Conservation (phyloP, 2,797 vertebrate species). For the Kryptopterus vitreolus region DNA sequence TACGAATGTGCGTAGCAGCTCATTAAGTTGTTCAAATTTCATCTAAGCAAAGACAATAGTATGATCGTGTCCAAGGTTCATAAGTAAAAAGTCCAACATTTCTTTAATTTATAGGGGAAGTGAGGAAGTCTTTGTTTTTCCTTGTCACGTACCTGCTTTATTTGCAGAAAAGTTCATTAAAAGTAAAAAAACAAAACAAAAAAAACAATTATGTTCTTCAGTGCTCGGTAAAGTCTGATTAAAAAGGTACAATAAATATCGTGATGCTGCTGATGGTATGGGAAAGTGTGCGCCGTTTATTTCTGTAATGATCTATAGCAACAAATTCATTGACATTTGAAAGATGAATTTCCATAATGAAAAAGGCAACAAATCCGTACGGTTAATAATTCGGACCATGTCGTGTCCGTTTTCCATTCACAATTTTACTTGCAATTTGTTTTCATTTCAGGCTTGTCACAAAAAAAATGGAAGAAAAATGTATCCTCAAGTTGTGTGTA, state of each 20-base stretch:
- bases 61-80: not conserved
- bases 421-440: not conserved
- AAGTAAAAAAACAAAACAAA: too few relatives aligned
- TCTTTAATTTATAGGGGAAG: not conserved
- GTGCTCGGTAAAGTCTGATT: too few relatives aligned
- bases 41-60: slow-evolving; percentile 53
- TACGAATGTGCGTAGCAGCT: slow-evolving; percentile 60
- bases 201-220: too few relatives aligned
- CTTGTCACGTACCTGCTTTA: not conserved
- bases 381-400: not conserved
- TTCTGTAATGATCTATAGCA: not conserved
- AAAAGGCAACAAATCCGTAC: not conserved
- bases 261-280: too few relatives aligned
- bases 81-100: not conserved
- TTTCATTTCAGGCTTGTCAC: not conserved
- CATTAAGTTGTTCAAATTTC: slow-evolving; percentile 34
- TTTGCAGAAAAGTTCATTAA: too few relatives aligned
- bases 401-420: not conserved
- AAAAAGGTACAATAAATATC: too few relatives aligned
- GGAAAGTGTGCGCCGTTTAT: too few relatives aligned
- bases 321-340: not conserved
- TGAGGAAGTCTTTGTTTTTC: not conserved
- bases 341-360: too few relatives aligned
- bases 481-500: too few relatives aligned
- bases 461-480: not conserved